A percentile compares a stretch with the other conserved stretches of the same genome.
Conservation (phyloP, 2,797 vertebrate genomes). For the Nothura maculosa region DNA sequence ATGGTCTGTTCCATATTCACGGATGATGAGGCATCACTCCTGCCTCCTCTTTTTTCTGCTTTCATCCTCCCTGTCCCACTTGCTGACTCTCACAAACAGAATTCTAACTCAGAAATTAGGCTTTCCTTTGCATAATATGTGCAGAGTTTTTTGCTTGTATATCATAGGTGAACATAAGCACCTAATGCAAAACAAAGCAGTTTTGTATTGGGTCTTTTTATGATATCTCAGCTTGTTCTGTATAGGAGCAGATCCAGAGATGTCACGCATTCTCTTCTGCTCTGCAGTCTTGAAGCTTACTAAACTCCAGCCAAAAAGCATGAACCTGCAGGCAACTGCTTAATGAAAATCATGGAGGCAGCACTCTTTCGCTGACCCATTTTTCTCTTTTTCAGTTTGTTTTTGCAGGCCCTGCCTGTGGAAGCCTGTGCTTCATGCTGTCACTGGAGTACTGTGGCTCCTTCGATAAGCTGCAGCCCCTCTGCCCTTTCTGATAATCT, state of each 20-base stretch:
- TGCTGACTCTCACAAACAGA: not conserved
- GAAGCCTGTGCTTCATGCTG: not conserved
- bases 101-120: not conserved
- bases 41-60: not conserved
- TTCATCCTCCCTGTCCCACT: not conserved
- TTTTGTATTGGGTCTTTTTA: not conserved
- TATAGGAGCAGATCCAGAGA: not conserved
- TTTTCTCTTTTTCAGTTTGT: not conserved
- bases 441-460: not conserved
- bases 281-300: not conserved
- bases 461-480: not conserved
- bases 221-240: not conserved
- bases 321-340: not conserved
- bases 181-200: not conserved
- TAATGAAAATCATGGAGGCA: not conserved
- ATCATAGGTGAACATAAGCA: not conserved
- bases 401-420: not conserved
- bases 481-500: not conserved
- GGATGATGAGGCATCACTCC: not conserved
- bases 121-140: not conserved
- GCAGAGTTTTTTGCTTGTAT: not conserved
- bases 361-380: not conserved
- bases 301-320: not conserved
- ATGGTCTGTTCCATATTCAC: not conserved
- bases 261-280: conserved; percentile 12